Conservation (phyloP, 2,888 invertebrate species). For the Ommatoiulus sabulosus region DNA sequence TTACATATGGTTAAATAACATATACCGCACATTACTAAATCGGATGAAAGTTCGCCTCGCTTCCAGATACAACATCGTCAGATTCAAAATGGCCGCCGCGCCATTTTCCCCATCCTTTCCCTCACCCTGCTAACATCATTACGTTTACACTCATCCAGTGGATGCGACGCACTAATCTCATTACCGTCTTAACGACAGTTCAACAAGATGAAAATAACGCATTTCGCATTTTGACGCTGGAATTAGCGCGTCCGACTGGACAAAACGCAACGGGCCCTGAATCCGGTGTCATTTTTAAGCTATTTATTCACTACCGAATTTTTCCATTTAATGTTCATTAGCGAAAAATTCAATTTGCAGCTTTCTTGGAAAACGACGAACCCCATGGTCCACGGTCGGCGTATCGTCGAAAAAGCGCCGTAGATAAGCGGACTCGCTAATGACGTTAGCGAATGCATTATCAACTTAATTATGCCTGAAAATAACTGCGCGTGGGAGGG, state of each 20-base stretch:
- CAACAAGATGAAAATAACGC: conserved; percentile 30
- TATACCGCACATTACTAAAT: no score
- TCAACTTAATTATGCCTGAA: conserved; percentile 45
- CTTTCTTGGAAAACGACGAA: conserved; percentile 4
- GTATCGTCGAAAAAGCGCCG: neutral
- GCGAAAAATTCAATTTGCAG: conserved; percentile 44
- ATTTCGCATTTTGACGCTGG: conserved; percentile 3
- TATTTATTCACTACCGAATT: conserved; percentile 32
- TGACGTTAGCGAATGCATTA: conserved; percentile 45
- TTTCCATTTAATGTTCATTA: conserved; percentile 44
- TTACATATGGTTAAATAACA: no score
- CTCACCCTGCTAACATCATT: neutral
- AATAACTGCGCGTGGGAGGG: neutral
- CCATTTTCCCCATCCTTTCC: conserved; percentile 12
- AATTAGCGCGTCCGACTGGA: conserved; percentile 7
- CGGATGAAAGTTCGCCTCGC: no score
- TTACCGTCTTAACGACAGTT: conserved; percentile 41
- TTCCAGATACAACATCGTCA: neutral
- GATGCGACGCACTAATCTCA: conserved; percentile 12
- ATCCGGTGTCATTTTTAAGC: conserved; percentile 40
- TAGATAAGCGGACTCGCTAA: conserved; percentile 9
- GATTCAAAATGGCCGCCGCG: conserved; percentile 16
- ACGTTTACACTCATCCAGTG: conserved; percentile 35
- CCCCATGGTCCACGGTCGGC: neutral
- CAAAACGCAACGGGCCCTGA: neutral